These are phyloP conservation scores for Corythucha ciliata DNA, from an alignment of 2,888 invertebrate genomes.

Conservation along the genomic window DNA sequence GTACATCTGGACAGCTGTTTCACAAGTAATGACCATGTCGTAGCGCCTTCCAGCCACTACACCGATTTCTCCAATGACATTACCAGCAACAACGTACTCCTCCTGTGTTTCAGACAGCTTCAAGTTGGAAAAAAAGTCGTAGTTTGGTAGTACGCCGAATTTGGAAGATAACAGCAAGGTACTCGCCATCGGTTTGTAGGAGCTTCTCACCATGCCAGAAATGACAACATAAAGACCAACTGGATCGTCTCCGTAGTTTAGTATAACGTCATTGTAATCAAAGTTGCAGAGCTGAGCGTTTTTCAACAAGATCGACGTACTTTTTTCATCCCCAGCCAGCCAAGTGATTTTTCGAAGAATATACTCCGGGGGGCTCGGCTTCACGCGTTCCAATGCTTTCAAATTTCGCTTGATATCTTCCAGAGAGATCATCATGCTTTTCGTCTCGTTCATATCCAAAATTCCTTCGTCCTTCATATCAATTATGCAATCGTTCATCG, in stretches of 20 bases:
- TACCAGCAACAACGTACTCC: slow-evolving; percentile 18
- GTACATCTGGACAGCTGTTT: slow-evolving; percentile 18
- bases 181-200: slow-evolving; percentile 12
- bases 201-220: slow-evolving; percentile 13
- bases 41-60: slow-evolving; percentile 15
- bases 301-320: not conserved
- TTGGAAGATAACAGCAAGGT: slow-evolving; percentile 4
- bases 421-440: slow-evolving; percentile 10
- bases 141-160: slow-evolving; percentile 15
- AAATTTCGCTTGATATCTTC: slow-evolving; percentile 8
- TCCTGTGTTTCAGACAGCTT: slow-evolving; percentile 13
- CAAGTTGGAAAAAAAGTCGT: slow-evolving; percentile 14
- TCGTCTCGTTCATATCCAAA: slow-evolving; percentile 18
- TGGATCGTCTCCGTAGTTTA: slow-evolving; percentile 16
- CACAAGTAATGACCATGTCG: slow-evolving; percentile 16
- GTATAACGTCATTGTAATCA: slow-evolving; percentile 17
- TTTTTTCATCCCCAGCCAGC: not conserved
- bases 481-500: slow-evolving; percentile 14
- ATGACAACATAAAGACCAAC: slow-evolving; percentile 12
- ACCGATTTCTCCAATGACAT: slow-evolving; percentile 16
- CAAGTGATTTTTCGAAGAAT: slow-evolving; percentile 9
- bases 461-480: slow-evolving; percentile 20
- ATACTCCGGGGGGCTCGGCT: slow-evolving; percentile 13
- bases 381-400: slow-evolving; percentile 3
- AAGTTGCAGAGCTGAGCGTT: slow-evolving; percentile 7